Base-by-base conservation (phyloP, 2,888 invertebrate species). In the Atrina japonica region DNA sequence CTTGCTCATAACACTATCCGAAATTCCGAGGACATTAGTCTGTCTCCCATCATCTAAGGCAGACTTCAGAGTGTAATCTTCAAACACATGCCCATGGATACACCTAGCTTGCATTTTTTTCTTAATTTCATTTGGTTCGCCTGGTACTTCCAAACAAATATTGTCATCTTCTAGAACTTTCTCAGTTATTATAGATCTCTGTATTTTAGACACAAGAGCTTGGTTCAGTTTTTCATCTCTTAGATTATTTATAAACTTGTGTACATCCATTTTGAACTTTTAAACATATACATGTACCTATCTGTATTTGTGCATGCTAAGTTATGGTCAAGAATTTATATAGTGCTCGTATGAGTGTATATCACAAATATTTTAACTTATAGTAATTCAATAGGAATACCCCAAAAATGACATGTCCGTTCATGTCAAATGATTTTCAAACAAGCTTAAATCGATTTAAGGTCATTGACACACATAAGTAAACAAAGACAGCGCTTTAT, bases 31-130 rank as follows among this genome's bases (percentile, higher is more conserved):
- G 18, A 61, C 61, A 6, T 18, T 18, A 14, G 49, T 21, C 14
- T 41, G 23, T 11, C 30, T 61, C 21, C 35, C 21, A 18, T 61
- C 49, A 2, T 61, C 61, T 30, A 61, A 5, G 6, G 61, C 49
- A n/a, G 50, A 18, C 35, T 47, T 49, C 11, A 61, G 35, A 3
- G 47, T 49, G 18, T 11, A 30, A 35, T 61, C 61, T 35, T 61
- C 61, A 30, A 61, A 61, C 3, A 61, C 35, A 30, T 61, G 47
- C 23, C 61, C 61, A 61, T 61, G 61, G 50, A 61, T n/a, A 23
- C 61, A 61, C 49, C 35, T 61, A 11, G 61, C 61, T 23, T 30
- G 18, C 6, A 49, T 21, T n/a, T 49, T 61, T 23, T 49, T 47
- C 14, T 29, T 47, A 7, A 35, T 27, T 14, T 61, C 61, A 5